Evolutionary conservation across 53 echinoderm and acorn worm species (phyloP).

Genomic region (Holothuria scabra): DNA sequence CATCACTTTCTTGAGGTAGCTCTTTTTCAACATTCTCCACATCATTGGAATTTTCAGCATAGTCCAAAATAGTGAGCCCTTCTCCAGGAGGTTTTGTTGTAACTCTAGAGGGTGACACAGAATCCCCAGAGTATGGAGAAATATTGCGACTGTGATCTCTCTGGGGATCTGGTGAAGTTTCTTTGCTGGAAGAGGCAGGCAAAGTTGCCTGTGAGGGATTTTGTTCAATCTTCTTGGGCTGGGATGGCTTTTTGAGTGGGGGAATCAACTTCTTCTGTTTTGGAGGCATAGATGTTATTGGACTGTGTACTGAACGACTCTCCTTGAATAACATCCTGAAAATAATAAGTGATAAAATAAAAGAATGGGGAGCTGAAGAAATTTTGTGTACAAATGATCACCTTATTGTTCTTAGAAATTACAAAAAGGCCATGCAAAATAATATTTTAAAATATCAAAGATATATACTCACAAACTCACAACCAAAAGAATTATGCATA

Average conservation of each 20-base stretch:
- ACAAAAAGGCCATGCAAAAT: not conserved
- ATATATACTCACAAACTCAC: too few species aligned
- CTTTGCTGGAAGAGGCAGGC: not conserved
- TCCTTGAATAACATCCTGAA: conserved; percentile 85
- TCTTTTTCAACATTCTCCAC: not conserved
- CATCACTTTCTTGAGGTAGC: not conserved
- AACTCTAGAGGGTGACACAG: conserved; percentile 13
- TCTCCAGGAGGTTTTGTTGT: not conserved
- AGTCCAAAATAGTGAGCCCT: conserved; percentile 7
- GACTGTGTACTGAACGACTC: conserved; percentile 72
- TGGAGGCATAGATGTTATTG: conserved; percentile 65
- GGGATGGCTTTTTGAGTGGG: conserved; percentile 55
- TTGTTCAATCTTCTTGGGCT: conserved; percentile 2
- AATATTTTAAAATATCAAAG: too few species aligned
- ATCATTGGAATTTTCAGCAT: conserved; percentile 8
- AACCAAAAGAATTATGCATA: too few species aligned
- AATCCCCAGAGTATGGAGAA: conserved; percentile 19
- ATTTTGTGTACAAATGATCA: not conserved
- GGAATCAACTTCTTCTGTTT: conserved; percentile 72
- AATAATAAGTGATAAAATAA: not conserved
- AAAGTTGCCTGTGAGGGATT: not conserved
- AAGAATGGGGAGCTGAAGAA: not conserved
- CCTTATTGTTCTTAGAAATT: not conserved
- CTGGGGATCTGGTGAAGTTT: not conserved
- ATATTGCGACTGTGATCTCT: not conserved